Evolutionary conservation across 2,888 invertebrate genomes (phyloP), one percentile per base, ranked within the genome.

Genomic region (Nymphalis urticae): DNA sequence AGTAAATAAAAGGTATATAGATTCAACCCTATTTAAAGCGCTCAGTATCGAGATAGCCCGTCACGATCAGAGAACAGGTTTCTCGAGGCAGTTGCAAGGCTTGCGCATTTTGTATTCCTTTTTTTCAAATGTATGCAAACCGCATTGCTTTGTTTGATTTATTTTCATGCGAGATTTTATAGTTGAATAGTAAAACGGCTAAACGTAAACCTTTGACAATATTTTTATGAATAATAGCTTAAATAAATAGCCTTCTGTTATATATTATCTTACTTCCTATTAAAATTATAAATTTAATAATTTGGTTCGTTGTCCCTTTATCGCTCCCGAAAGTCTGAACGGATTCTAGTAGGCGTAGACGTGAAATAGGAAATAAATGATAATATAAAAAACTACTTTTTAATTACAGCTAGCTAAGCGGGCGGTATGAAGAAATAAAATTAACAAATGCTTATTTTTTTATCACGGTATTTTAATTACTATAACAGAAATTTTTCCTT

Each of bases 41-140:
- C 54, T 67, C 63, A 19, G 19, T 50, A 63, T 61, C 4, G 13
- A 10, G 42, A 32, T 63, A 68, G 63, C 67, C 54, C 68, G 72
- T 73, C 72, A 73, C 72, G 70, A 70, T 60, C 51, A 5, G 21
- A 47, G 60, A 70, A 72, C 72, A 53, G 72, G 72, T 72, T 69
- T 68, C 47, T 56, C 16, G 68, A 51, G 60, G 65, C 68, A 48
- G 56, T 60, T 62, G 62, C 60, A 60, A 59, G 71, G 47, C 56
- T 60, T 66, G 67, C 36, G 54, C 65, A 62, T 70, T 72, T 66
- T 68, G 70, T 70, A 64, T 68, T 70, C 60, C 68, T 70, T 68
- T 72, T 72, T 72, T 68, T 42, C 42, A 56, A 68, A 70, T 66
- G 63, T 70, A 72, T 72, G 68, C 70, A 62, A 72, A 68, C 66